Evolutionary conservation across 2,797 vertebrate species (phyloP).

Genomic region (Streptopelia turtur): DNA sequence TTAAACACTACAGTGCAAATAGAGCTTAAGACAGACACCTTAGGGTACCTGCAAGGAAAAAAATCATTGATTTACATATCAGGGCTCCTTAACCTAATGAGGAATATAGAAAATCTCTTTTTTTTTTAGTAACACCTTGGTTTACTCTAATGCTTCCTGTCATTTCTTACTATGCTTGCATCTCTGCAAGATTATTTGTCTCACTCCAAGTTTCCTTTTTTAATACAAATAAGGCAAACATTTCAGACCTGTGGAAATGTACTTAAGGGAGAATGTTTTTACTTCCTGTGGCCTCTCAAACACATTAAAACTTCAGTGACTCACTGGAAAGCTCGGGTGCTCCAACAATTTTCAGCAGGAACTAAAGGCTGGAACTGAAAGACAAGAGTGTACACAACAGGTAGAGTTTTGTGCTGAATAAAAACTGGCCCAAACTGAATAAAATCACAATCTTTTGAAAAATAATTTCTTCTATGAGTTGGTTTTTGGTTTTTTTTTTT

Average conservation of each 20-base stretch:
- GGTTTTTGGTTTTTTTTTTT: too few species aligned
- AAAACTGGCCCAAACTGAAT: not conserved
- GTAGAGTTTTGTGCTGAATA: not conserved
- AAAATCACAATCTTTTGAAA: not conserved
- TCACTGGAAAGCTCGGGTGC: not conserved
- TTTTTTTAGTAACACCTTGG: not conserved
- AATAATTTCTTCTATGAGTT: not conserved
- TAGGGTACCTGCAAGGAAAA: not conserved
- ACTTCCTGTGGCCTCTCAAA: not conserved
- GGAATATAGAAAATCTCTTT: not conserved
- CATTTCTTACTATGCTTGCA: not conserved
- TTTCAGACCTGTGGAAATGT: not conserved
- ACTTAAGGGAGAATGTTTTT: not conserved
- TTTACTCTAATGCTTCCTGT: not conserved
- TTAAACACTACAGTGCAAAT: not conserved
- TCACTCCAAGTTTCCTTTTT: not conserved
- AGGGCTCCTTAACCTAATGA: not conserved
- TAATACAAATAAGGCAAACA: not conserved
- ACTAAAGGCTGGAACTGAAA: not conserved
- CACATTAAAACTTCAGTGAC: not conserved
- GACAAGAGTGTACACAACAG: not conserved
- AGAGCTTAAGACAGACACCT: not conserved
- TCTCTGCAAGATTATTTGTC: not conserved
- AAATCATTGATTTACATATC: not conserved
- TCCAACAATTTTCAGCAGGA: not conserved